phyloP scores from a whole-genome alignment of 1,140 invertebrate species.

The Aphidius ervi region DNA sequence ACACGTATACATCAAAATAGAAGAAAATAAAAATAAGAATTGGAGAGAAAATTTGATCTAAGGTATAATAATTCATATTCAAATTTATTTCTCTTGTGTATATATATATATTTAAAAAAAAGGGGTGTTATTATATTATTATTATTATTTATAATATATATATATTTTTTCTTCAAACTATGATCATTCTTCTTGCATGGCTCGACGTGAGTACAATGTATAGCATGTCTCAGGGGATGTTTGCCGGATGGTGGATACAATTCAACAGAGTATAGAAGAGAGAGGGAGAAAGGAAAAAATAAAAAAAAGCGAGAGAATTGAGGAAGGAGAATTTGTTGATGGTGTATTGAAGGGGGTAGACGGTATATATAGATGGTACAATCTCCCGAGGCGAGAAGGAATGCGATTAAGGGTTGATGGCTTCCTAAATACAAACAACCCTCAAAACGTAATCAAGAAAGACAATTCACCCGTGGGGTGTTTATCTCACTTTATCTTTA shows the following conservation, averaged over 20 bases:
- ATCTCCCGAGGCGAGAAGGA: conserved; percentile 48
- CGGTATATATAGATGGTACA: conserved; percentile 28
- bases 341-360: conserved; percentile 10
- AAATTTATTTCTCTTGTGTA: conserved; percentile 10
- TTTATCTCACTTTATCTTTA: too few species aligned
- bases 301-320: not conserved
- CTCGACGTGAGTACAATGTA: not conserved
- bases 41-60: conserved; percentile 9
- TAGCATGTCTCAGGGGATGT: conserved; percentile 10
- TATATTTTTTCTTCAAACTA: not conserved
- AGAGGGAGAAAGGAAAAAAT: not conserved
- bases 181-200: conserved; percentile 18
- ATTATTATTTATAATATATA: too few species aligned
- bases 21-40: conserved; percentile 9
- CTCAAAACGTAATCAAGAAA: conserved; percentile 37
- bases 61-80: conserved; percentile 24
- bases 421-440: conserved; percentile 54
- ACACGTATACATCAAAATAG: conserved; percentile 11
- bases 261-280: conserved; percentile 1
- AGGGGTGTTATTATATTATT: too few species aligned
- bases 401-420: conserved; percentile 54
- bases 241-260: conserved; percentile 8
- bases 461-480: conserved; percentile 33
- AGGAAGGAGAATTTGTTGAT: conserved; percentile 3
- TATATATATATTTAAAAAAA: too few species aligned